Evolutionary conservation across 1,140 invertebrate genomes (phyloP), one percentile per base, ranked within the genome.

Genomic region (Sycobia sp.): DNA sequence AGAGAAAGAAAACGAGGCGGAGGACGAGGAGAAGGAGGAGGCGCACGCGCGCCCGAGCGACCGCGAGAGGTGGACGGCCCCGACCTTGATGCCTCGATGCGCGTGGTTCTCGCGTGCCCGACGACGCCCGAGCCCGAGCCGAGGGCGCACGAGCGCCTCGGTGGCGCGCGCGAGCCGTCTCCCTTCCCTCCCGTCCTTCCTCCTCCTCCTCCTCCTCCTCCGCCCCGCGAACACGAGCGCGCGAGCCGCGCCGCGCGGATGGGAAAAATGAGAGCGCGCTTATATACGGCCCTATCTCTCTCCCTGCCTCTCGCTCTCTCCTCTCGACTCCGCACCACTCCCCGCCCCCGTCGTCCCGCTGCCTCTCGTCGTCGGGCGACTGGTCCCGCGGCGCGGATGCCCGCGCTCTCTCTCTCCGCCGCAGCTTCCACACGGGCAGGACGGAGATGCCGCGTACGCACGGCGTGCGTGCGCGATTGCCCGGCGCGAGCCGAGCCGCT

Each of bases 91-190:
- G 51, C 36, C 7, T n/a, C 3, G 4, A 29, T 43, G 74, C 80
- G 80, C 80, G 80, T 82, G 80, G 77, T 76, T 79, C 77, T 81
- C 80, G 80, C 80, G 80, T 82, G 80, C 80, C 80, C 80, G 80
- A 80, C 62, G 14, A n/a, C 25, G 16, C 11, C 71, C 79, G 79
- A 80, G 25, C 23, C 4, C 3, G 16, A 14, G 22, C 49, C 78
- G 80, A 72, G 62, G n/a, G 20, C 23, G 36, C 22, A 57, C 77
- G 79, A 81, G 68, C 58, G 18, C 39, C 60, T 58, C 38, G 38
- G 38, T 38, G 18, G 54, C 50, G 38, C 67, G 63, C 65, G 65
- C 67, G 36, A n/a, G n/a, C 5, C 22, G 13, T 18, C 29, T 3
- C 23, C 16, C 16, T 9, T 20, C 16, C 13, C 47, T 1, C 4